A percentile compares a stretch with the other conserved stretches of the same genome.
phyloP scores from a whole-genome alignment of 2,113 vertebrate species.

The Otus sunia region DNA sequence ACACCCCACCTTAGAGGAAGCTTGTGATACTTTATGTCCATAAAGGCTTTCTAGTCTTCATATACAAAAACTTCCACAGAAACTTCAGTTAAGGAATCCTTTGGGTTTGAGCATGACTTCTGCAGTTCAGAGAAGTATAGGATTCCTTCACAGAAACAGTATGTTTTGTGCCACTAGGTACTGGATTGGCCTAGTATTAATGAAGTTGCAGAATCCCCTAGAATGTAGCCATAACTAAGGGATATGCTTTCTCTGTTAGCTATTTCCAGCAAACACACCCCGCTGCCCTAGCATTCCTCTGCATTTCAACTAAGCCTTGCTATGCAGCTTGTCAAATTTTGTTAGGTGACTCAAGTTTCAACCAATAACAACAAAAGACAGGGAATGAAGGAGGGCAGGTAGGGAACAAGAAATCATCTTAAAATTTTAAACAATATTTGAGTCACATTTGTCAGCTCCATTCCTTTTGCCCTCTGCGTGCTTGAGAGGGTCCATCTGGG shows the following conservation, averaged over 20 bases:
- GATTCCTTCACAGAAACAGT: background rate
- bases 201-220: background rate
- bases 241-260: background rate
- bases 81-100: background rate
- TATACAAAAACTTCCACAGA: background rate
- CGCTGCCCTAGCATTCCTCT: background rate
- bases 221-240: background rate
- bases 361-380: background rate
- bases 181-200: background rate
- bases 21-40: background rate
- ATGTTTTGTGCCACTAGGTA: background rate
- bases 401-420: background rate
- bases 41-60: background rate
- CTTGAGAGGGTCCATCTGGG: background rate
- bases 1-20: background rate
- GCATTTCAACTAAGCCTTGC: background rate
- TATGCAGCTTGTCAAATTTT: background rate
- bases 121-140: background rate
- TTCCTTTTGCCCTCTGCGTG: background rate
- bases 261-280: background rate
- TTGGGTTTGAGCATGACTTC: background rate
- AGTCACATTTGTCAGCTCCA: background rate
- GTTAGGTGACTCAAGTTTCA: background rate
- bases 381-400: background rate
- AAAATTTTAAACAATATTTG: background rate